Evolutionary conservation across 2,888 invertebrate species (phyloP), one percentile per base, ranked within the genome.

Genomic region (Cerastoderma edule): DNA sequence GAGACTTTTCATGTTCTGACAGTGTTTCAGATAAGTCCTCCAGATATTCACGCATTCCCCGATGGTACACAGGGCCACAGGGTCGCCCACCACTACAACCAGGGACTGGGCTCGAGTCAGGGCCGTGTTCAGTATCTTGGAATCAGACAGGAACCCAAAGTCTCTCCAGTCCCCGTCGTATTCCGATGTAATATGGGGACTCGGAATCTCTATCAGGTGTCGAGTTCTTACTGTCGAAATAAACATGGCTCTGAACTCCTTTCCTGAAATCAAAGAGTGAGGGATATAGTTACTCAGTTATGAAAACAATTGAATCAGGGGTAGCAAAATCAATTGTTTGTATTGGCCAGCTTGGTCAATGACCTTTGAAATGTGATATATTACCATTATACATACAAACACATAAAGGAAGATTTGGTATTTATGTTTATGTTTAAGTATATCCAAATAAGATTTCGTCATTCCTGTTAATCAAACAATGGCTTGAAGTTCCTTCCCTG

Each of bases 111-210:
- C 89, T 44, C 91, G 75, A 0, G 92, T 91, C 32, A 92, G 75
- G 2, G 91, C 92, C 1, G 92, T 91, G 81, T 92, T 92, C 22
- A 92, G 83, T 30, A 92, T 84, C 72, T 91, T 91, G 5, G 85
- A 75, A 67, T 92, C 90, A 4, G 90, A 89, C 44, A 91, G 83
- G 78, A 92, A 91, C 24, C 91, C 92, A 68, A 88, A 88, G 69
- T 90, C 89, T 19, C 87, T 85, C 19, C 80, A 71, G 27, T 89
- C 88, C 8, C 87, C 88, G 56, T 89, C 89, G 67, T 84, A 85
- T 10, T 83, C 83, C 27, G 79, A 65, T 8, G 82, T 73, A 22
- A 68, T 67, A 32, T 67, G 57, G 13, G 75, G 70, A 1, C 83
- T 79, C 5, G 68, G 65, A 2, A 80, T 72, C 39, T 87, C 83